A percentile compares a stretch with the other conserved stretches of the same genome.
Evolutionary conservation across 2,888 invertebrate genomes (phyloP).

Genomic region (Amblyteles armatorius): DNA sequence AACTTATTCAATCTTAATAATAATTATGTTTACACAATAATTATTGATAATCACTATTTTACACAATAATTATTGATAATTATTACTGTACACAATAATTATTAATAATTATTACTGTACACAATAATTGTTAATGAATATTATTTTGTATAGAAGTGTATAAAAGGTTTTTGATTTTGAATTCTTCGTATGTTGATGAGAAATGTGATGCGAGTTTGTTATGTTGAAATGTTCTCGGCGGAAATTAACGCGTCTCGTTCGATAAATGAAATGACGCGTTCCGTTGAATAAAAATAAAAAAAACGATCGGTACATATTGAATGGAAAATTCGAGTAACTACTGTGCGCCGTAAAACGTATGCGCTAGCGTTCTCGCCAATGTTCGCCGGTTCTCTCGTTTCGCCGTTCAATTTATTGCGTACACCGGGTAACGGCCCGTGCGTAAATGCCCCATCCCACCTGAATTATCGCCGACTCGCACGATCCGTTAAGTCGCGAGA

Average conservation of each 20-base stretch:
- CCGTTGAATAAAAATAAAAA: too few species aligned
- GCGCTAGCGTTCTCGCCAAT: slow-evolving; percentile 22
- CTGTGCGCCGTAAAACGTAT: not conserved
- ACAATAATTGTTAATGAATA: too few species aligned
- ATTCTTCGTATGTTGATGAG: not conserved
- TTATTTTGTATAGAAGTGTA: too few species aligned
- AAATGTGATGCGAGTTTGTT: not conserved
- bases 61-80: too few species aligned
- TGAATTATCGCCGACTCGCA: slow-evolving; percentile 69
- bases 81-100: too few species aligned
- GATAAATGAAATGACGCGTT: not conserved
- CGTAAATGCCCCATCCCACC: slow-evolving; percentile 69
- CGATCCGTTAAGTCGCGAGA: slow-evolving; percentile 68
- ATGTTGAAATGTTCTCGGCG: too few species aligned
- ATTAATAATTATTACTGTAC: too few species aligned
- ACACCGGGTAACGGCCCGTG: slow-evolving; percentile 65
- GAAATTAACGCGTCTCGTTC: not conserved
- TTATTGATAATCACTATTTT: too few species aligned
- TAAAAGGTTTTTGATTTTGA: not conserved
- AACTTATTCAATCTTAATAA: too few species aligned
- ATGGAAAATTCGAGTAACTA: slow-evolving; percentile 41
- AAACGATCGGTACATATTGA: slow-evolving; percentile 26
- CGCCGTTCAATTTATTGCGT: slow-evolving; percentile 67
- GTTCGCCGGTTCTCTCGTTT: slow-evolving; percentile 56
- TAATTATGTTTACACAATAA: too few species aligned